Evolutionary conservation across 2,113 vertebrate species (phyloP).

Genomic region (Tapirus terrestris): DNA sequence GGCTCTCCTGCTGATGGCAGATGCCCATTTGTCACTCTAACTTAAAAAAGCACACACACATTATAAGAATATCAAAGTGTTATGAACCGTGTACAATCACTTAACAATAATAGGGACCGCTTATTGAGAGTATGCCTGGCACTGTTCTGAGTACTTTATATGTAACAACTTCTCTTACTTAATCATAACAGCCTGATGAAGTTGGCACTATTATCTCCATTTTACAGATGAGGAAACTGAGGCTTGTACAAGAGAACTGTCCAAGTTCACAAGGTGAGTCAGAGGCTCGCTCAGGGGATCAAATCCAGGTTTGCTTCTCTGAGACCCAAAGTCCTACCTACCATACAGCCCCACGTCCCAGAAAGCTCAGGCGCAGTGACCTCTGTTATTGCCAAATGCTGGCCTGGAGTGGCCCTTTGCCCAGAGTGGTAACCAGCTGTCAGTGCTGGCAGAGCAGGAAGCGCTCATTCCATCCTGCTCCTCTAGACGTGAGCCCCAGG

Average conservation of each 20-base stretch:
- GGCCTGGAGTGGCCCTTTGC: background rate
- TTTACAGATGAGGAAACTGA: background rate
- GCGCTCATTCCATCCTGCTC: background rate
- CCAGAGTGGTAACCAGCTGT: background rate
- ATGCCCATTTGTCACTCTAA: background rate
- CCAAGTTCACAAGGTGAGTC: background rate
- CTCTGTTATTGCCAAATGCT: background rate
- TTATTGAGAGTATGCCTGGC: background rate
- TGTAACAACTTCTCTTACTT: background rate
- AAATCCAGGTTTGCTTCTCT: background rate
- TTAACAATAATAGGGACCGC: background rate
- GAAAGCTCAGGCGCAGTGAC: background rate
- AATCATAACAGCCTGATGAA: background rate
- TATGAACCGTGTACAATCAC: background rate
- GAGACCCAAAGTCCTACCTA: background rate
- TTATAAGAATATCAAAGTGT: background rate
- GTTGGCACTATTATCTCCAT: background rate
- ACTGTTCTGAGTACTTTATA: background rate
- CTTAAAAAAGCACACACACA: background rate
- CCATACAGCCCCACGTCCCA: background rate
- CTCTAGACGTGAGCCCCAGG: background rate
- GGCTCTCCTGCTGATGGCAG: background rate
- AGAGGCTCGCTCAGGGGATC: background rate
- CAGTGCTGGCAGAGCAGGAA: background rate
- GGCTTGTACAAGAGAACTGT: background rate